Base-by-base conservation (phyloP, 2,113 vertebrate species). In the Synodontis membranacea region DNA sequence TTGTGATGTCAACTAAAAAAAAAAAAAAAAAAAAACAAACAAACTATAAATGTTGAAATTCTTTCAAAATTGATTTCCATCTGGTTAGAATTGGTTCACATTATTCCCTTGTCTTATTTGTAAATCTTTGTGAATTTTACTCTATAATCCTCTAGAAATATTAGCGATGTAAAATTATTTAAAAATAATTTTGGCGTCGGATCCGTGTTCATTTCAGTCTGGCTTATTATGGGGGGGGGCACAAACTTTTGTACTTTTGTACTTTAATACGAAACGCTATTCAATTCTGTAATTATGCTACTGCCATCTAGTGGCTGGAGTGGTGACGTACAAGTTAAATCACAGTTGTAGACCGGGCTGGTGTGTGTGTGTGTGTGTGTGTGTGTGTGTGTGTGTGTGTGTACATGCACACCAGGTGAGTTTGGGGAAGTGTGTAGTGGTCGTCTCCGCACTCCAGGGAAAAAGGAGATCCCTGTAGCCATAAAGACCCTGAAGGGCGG, bases 391-490 rank as follows among this genome's bases (percentile, higher is more conserved):
- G 46, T 85, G 46, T 83, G 68, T 74, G 83, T 87, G 78, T 79
- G 58, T 42, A 11, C 39, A 25, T 83, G 21, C 54, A 85, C 34
- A 84, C 2, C 86, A 99, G 98, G 98, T 88, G 98, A 99, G 93
- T 99, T 99, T 95, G 98, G 97, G 90, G 98, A 99, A 92, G 98
- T 99, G 0, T 99, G 98, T 80, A 97, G 98, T 84, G 98, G 98
- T 2, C 95, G 96, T 39, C 92, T 99, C 91, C 97, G 96, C 88
- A 95, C 96, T 54, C 97, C 97, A 80, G 97, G 97, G 52, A 97
- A 97, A 92, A 96, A 96, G 89, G 97, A 97, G 91, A 96, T 97
- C 21, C 95, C 97, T 39, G 98, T 99, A 87, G 98, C 98, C 80
- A 99, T 99, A 89, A 99, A 99, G 93, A 99, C 97, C 23, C 92